Base-by-base conservation (phyloP, 2,888 invertebrate genomes). In the Digitonthophagus gazella region DNA sequence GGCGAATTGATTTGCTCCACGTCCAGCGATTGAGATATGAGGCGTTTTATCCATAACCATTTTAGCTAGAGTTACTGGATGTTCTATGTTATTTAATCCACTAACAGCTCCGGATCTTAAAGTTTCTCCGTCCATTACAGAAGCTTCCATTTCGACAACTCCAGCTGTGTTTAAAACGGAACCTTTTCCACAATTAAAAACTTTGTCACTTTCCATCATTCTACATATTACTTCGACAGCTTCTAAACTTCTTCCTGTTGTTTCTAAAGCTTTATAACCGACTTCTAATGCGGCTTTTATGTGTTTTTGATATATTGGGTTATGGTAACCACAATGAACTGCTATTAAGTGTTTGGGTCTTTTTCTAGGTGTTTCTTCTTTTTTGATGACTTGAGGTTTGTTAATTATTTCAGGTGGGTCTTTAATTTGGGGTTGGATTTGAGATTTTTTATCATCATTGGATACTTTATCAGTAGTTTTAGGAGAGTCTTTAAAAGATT, bases 21-120 rank as follows among this genome's bases (percentile, higher is more conserved):
- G 19, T 20, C 18, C 20, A 2, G 61, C 61, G n/a, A 61, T 18
- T 4, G 18, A 15, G n/a, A 61, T 16, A n/a, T 61, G 61, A 1
- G 61, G 61, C 4, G 61, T 61, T 61, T 16, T 61, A 1, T 61
- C 16, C 11, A 61, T 15, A 20, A 61, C 61, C 61, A 61, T 61
- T 19, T 19, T 16, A 2, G 61, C 61, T 19, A 61, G 18, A 2
- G 61, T 61, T 8, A 61, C 20, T 11, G 61, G 61, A 18, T 61
- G 61, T n/a, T 61, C 61, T n/a, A 61, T 61, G 18, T 61, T 18
- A 11, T 61, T 61, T n/a, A 61, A 18, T 19, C 61, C 61, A 19
- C 61, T 18, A 19, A 61, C 61, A 5, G 19, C 20, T 5, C 61
- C 61, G 6, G 61, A 61, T 61, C 20, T 61, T 61, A 61, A 61